These are phyloP conservation scores for Eutrigla gurnardus DNA, from an alignment of 2,797 vertebrate genomes.

Conservation along the genomic window DNA sequence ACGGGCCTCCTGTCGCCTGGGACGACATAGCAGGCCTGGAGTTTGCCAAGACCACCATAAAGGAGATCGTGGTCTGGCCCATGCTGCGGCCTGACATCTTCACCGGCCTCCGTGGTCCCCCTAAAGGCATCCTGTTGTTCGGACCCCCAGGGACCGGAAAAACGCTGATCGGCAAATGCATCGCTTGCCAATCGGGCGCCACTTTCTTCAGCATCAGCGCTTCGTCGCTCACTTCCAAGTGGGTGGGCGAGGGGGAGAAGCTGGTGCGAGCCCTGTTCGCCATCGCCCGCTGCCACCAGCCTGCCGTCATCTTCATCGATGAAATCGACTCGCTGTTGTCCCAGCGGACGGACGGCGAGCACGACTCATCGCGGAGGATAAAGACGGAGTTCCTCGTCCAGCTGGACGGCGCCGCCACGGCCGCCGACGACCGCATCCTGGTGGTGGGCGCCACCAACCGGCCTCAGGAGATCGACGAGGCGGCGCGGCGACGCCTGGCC, in stretches of 20 bases:
- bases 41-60: slow-evolving; percentile 96
- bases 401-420: slow-evolving; percentile 93
- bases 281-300: slow-evolving; percentile 94
- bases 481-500: slow-evolving; percentile 91
- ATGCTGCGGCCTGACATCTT: slow-evolving; percentile 98
- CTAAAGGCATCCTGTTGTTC: slow-evolving; percentile 96
- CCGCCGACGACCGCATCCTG: slow-evolving; percentile 94
- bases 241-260: slow-evolving; percentile 98
- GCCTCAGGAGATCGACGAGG: slow-evolving; percentile 97
- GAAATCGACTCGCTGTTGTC: slow-evolving; percentile 97
- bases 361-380: slow-evolving; percentile 95
- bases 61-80: slow-evolving; percentile 98
- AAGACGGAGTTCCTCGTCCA: slow-evolving; percentile 98
- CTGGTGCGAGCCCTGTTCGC: slow-evolving; percentile 96
- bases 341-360: slow-evolving; percentile 95
- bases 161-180: slow-evolving; percentile 98
- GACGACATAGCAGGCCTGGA: slow-evolving; percentile 97
- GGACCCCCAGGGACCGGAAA: slow-evolving; percentile 98
- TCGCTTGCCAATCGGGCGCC: slow-evolving; percentile 95
- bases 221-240: slow-evolving; percentile 97
- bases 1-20: slow-evolving; percentile 92
- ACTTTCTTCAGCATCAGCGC: slow-evolving; percentile 99
- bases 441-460: slow-evolving; percentile 98
- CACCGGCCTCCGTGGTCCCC: slow-evolving; percentile 93
- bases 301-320: slow-evolving; percentile 97